phyloP scores from a whole-genome alignment of 2,797 vertebrate genomes.

The Hemibagrus guttatus region DNA sequence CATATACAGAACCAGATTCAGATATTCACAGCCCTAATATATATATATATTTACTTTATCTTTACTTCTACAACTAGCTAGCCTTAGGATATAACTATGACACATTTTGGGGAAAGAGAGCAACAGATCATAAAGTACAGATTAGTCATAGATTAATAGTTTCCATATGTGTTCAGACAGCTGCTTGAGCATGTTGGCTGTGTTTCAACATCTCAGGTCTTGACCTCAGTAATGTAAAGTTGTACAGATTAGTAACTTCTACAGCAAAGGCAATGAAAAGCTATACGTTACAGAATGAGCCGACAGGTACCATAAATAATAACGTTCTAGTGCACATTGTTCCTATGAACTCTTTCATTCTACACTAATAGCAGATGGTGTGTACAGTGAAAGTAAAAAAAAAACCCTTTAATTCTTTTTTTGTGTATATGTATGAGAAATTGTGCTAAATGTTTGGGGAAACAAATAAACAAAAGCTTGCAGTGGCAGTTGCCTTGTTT shows the following conservation, averaged over 20 bases:
- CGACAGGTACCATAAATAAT: conserved; percentile 51
- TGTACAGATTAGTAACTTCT: conserved; percentile 32
- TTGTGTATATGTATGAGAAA: neutral
- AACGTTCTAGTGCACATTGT: conserved; percentile 37
- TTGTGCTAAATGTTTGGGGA: neutral
- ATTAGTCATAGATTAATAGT: conserved; percentile 40
- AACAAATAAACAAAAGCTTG: neutral
- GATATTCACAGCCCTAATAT: neutral
- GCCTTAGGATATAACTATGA: neutral
- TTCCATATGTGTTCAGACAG: conserved; percentile 49
- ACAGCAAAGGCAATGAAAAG: conserved; percentile 20
- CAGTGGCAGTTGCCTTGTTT: neutral
- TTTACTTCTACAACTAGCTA: neutral
- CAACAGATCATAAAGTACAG: conserved; percentile 37
- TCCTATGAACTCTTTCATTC: conserved; percentile 12
- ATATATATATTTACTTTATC: neutral
- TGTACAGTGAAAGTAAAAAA: neutral
- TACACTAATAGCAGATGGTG: conserved; percentile 29
- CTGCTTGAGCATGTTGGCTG: neutral
- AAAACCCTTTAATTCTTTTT: neutral
- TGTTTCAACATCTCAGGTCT: conserved; percentile 22
- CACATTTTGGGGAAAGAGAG: neutral
- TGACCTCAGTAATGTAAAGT: conserved; percentile 38
- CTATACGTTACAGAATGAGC: conserved; percentile 46
- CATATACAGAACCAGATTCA: neutral